Evolutionary conservation across 2,888 invertebrate species (phyloP).

Genomic region (Patella ulyssiponensis): DNA sequence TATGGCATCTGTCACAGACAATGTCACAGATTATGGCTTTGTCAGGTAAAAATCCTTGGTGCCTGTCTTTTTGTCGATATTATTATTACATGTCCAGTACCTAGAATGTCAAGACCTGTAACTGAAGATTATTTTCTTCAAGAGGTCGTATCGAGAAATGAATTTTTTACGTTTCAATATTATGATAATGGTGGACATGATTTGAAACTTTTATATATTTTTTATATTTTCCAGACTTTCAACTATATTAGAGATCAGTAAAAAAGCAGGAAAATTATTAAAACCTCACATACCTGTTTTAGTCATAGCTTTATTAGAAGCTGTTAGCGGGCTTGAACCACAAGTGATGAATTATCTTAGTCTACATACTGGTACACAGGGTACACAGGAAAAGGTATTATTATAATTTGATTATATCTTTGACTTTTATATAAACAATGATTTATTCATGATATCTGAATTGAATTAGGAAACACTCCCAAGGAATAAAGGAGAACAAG

Average conservation of each 20-base stretch:
- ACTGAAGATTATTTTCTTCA: too few relatives aligned
- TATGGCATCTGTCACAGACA: too few relatives aligned
- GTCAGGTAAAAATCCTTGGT: too few relatives aligned
- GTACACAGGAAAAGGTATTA: conserved; percentile 74
- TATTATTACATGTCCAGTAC: too few relatives aligned
- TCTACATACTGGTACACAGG: conserved; percentile 80
- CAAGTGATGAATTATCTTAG: conserved; percentile 85
- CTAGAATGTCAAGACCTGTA: too few relatives aligned
- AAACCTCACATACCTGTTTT: conserved; percentile 86
- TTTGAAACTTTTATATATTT: too few relatives aligned
- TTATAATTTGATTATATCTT: background rate
- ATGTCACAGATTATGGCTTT: too few relatives aligned
- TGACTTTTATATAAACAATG: background rate
- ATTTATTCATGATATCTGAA: background rate
- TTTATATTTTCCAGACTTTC: conserved; percentile 77
- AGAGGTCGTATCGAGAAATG: too few relatives aligned
- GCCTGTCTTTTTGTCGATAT: too few relatives aligned
- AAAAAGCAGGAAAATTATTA: conserved; percentile 82
- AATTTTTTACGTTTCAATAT: too few relatives aligned
- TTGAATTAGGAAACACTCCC: background rate
- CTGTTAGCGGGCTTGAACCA: conserved; percentile 84
- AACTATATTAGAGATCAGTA: conserved; percentile 88
- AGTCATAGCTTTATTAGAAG: conserved; percentile 87
- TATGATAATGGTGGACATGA: too few relatives aligned
- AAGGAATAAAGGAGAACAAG: too few relatives aligned